These are phyloP conservation scores for Dendrolimus houi DNA, from an alignment of 2,888 invertebrate species.

Conservation along the genomic window DNA sequence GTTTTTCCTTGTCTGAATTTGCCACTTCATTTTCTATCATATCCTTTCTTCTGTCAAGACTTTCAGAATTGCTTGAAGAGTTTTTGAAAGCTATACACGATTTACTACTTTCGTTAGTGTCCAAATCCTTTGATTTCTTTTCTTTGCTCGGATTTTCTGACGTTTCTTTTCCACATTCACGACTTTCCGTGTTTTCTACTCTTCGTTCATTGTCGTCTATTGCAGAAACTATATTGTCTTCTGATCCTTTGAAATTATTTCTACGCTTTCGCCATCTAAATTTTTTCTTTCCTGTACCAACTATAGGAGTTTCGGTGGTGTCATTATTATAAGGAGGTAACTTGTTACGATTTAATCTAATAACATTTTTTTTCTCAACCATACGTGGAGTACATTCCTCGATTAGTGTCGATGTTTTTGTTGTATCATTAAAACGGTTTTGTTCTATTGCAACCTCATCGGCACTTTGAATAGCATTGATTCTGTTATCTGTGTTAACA, in stretches of 20 bases:
- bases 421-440: no score
- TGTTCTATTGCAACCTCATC: no score
- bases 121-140: background rate
- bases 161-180: constrained; percentile 1
- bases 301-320: constrained; percentile 3
- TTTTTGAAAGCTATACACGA: constrained; percentile 5
- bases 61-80: no score
- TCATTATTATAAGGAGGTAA: no score
- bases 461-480: no score
- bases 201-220: constrained; percentile 7
- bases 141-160: background rate
- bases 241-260: background rate
- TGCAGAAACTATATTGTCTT: background rate
- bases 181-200: constrained; percentile 1
- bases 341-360: no score
- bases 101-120: constrained; percentile 2
- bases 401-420: no score
- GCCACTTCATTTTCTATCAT: background rate
- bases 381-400: no score
- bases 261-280: constrained; percentile 36
- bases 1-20: background rate
- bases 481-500: no score
- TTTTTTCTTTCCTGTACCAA: constrained; percentile 18
- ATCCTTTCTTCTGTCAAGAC: background rate
- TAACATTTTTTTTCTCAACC: no score